These are phyloP conservation scores for Manis crassicaudata DNA, from an alignment of 2,797 vertebrate genomes.

Conservation along the genomic window DNA sequence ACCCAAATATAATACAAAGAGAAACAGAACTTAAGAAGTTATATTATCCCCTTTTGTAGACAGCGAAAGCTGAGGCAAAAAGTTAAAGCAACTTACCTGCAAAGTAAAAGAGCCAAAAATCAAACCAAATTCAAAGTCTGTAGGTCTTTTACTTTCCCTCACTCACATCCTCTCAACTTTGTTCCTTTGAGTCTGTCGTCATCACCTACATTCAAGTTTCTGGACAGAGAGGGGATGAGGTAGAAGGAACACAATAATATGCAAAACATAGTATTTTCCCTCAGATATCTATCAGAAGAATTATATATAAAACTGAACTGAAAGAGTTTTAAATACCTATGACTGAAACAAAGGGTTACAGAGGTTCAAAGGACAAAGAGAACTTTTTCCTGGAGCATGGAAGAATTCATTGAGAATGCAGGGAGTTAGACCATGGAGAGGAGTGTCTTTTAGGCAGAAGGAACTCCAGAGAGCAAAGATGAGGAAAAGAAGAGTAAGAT, in stretches of 20 bases:
- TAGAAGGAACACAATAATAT: background rate
- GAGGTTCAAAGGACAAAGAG: constrained; percentile 6
- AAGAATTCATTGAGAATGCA: constrained; percentile 10
- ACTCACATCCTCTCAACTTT: background rate
- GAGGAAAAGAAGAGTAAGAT: background rate
- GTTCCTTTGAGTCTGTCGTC: background rate
- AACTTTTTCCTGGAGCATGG: constrained; percentile 24
- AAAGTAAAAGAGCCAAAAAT: background rate
- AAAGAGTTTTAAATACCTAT: constrained; percentile 4
- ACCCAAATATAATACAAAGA: constrained; percentile 4
- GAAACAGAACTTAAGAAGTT: constrained; percentile 6
- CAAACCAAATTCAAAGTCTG: background rate
- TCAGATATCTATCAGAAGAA: background rate
- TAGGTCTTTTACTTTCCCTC: background rate
- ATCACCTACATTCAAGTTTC: background rate
- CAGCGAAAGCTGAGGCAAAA: constrained; percentile 29
- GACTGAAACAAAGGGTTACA: constrained; percentile 1
- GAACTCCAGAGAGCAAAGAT: background rate
- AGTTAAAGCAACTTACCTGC: constrained; percentile 9
- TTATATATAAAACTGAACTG: background rate
- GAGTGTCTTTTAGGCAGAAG: constrained; percentile 6
- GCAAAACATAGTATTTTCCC: background rate
- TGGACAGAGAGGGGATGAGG: background rate
- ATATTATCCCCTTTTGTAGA: background rate
- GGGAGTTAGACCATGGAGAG: background rate